These are phyloP conservation scores for Coracopsis vasa DNA, from an alignment of 2,113 vertebrate species.

Conservation along the genomic window DNA sequence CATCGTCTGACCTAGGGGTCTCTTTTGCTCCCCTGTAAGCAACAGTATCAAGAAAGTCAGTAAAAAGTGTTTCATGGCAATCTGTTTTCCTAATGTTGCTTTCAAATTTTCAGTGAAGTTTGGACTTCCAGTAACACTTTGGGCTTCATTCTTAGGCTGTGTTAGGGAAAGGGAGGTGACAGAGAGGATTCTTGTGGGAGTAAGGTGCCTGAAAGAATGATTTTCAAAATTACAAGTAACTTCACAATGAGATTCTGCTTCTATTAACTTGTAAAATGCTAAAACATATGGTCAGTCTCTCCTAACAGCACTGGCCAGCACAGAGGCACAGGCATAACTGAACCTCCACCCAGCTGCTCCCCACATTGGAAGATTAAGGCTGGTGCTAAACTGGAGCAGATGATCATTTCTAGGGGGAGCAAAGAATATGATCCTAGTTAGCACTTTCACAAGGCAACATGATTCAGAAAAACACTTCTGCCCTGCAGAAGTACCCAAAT, in stretches of 20 bases:
- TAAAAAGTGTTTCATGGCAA: background rate
- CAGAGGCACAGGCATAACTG: background rate
- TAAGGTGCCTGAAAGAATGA: background rate
- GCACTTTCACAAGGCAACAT: background rate
- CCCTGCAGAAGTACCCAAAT: background rate
- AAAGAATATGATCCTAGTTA: background rate
- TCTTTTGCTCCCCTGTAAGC: background rate
- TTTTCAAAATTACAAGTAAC: background rate
- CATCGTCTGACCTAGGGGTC: background rate
- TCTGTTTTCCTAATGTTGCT: background rate
- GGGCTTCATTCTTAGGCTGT: background rate
- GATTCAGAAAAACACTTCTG: background rate
- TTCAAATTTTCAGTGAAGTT: background rate
- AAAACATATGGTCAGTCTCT: background rate
- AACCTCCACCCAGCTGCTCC: background rate
- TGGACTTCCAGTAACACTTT: background rate
- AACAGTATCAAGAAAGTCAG: background rate
- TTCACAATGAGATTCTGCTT: background rate
- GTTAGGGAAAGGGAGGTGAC: background rate
- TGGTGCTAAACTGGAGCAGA: background rate
- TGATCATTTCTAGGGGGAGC: background rate
- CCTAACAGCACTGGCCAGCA: background rate
- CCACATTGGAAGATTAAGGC: background rate
- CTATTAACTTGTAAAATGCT: background rate
- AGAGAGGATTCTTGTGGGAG: background rate